Base-by-base conservation (phyloP, 2,888 invertebrate species). In the Pammene fasciana region DNA sequence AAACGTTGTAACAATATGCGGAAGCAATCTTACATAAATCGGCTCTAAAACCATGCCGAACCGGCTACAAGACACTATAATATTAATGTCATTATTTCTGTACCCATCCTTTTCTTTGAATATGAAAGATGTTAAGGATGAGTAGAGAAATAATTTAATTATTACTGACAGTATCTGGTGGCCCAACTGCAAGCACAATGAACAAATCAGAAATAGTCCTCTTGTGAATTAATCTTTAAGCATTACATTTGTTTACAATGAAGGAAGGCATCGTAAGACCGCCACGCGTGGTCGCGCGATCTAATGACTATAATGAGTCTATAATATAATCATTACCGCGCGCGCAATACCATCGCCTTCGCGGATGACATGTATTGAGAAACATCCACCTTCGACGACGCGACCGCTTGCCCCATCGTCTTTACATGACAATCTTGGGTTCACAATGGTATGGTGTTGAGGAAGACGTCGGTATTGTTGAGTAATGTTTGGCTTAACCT, bases 331-430 rank as follows among this genome's bases (percentile, higher is more conserved):
- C 75, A 75, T 70, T 71, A 60, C 65, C 62, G 72, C 71, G 71
- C 75, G 73, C 73, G 77, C 75, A 79, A 81, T 73, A 65, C 71
- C 72, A 75, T 54, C 34, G 54, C 34, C 4, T 46, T 73, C 72
- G 46, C 36, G 57, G 48, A 59, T 59, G 50, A 67, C 66, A 59
- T n/a, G 66, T 57, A 48, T 67, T 67, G 59, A 16, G 59, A 59
- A 67, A 67, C 43, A 66, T 52, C 50, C 45, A 52, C 59, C 50
- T 50, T 43, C n/a, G 48, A 26, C 5, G 36, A 66, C 11, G 26
- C 18, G 18, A 59, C 26, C 57, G 41, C 10, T 68, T 65, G 57
- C 64, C n/a, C 14, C 45, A 65, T 55, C 45, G 13, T 38, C 34
- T 48, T 62, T 50, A 50, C 7, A 48, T 61, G 16, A 13, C 56